Evolutionary conservation across 2,113 vertebrate genomes (phyloP).

Genomic region (Marcusenius ussheri): DNA sequence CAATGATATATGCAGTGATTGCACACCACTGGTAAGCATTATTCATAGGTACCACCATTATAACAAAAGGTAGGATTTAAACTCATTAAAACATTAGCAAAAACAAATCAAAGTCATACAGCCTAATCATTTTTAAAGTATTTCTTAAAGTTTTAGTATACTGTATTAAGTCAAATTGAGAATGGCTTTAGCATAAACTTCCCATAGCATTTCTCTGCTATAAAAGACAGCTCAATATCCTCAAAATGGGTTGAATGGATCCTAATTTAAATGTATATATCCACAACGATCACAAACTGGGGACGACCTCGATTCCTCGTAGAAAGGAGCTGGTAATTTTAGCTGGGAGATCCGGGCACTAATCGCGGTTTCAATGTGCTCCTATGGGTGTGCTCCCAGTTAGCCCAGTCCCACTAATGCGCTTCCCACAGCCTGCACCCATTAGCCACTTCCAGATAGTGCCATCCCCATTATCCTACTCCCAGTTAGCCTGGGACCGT

Average conservation of each 20-base stretch:
- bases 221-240: background rate
- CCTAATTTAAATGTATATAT: background rate
- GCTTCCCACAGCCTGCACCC: constrained; percentile 21
- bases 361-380: background rate
- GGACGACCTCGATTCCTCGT: background rate
- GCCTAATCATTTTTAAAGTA: background rate
- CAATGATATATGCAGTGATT: constrained; percentile 28
- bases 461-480: background rate
- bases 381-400: background rate
- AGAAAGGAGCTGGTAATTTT: background rate
- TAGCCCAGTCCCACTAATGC: background rate
- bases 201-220: background rate
- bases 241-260: background rate
- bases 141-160: background rate
- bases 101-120: background rate
- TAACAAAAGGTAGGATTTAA: background rate
- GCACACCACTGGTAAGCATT: constrained; percentile 12
- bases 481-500: background rate
- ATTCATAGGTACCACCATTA: background rate
- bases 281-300: background rate
- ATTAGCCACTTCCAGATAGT: constrained; percentile 2
- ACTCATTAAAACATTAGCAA: background rate
- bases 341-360: background rate
- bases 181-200: no score
- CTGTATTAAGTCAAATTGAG: background rate